Base-by-base conservation (phyloP, 2,797 vertebrate genomes). In the Lutjanus argentimaculatus region DNA sequence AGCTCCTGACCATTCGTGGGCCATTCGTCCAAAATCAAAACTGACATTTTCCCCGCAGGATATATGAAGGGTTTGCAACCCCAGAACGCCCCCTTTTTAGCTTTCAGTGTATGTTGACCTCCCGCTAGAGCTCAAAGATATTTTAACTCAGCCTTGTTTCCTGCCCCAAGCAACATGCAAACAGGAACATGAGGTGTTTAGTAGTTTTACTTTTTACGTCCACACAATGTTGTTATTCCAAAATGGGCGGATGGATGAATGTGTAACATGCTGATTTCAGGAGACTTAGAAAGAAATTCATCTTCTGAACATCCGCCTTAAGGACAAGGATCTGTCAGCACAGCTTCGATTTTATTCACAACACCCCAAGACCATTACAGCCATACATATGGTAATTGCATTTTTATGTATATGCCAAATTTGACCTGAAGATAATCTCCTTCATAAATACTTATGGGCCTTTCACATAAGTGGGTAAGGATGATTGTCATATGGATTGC, bases 351-450 rank as follows among this genome's bases (percentile, higher is more conserved):
- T 67, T 59, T 1, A 59, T 55, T 74, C 46, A 12, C 58, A 57
- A 48, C 55, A 52, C 43, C 22, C 49, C 45, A 15, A 63, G 22
- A 63, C 14, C 40, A 75, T 59, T 68, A 48, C 43, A 62, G 66
- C 36, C 61, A 67, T 64, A 48, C 57, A 68, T 68, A 62, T 40
- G 53, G 46, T 82, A 75, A 79, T 70, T 76, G 63, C 51, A 68
- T 76, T 80, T 66, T 61, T 17, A 42, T 45, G 58, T 68, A 36
- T 17, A 77, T 72, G 48, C 55, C 12, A 70, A 56, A 71, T 77
- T 70, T 78, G 71, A 85, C 67, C 67, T 40, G 11, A 62, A 62
- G 51, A 66, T 73, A 77, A 52, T 68, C 13, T 62, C 58, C 22
- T 25, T 75, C n/a, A 51, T 69, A 52, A 71, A 49, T 57, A 49